Evolutionary conservation across 2,888 invertebrate species (phyloP).

Genomic region (Toxonevra muliebris): DNA sequence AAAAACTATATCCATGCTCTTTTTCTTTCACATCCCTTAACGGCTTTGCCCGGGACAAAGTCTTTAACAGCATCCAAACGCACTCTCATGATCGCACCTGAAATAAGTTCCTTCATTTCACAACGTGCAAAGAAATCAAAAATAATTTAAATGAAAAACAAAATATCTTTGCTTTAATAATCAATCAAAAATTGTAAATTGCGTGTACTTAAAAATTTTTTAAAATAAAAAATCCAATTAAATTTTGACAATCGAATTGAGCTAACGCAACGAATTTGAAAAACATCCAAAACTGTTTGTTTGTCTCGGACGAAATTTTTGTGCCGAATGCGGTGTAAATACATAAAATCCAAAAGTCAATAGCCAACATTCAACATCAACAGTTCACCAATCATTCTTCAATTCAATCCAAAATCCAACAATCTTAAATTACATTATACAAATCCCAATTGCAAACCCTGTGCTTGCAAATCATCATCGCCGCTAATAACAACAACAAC

Average conservation of each 20-base stretch:
- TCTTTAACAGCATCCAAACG: too few relatives aligned
- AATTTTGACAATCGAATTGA: constrained; percentile 24
- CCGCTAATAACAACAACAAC: too few relatives aligned
- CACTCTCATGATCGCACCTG: too few relatives aligned
- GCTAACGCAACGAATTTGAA: constrained; percentile 21
- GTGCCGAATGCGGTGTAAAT: constrained; percentile 30
- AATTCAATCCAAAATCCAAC: neutral
- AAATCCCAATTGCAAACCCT: too few relatives aligned
- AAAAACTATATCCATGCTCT: too few relatives aligned
- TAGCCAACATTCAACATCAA: neutral
- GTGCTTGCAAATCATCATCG: too few relatives aligned
- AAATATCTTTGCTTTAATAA: neutral
- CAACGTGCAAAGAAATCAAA: too few relatives aligned
- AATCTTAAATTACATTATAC: neutral
- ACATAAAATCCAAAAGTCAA: constrained; percentile 24
- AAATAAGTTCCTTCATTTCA: too few relatives aligned
- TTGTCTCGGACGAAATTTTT: constrained; percentile 30
- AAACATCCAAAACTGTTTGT: constrained; percentile 25
- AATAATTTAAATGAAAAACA: too few relatives aligned
- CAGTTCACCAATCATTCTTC: neutral
- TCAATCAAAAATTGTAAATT: constrained; percentile 21
- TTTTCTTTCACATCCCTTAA: too few relatives aligned
- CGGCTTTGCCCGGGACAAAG: too few relatives aligned
- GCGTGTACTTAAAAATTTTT: constrained; percentile 13
- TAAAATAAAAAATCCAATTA: constrained; percentile 22